Base-by-base conservation (phyloP, 2,888 invertebrate species). In the Nomada hirtipes region DNA sequence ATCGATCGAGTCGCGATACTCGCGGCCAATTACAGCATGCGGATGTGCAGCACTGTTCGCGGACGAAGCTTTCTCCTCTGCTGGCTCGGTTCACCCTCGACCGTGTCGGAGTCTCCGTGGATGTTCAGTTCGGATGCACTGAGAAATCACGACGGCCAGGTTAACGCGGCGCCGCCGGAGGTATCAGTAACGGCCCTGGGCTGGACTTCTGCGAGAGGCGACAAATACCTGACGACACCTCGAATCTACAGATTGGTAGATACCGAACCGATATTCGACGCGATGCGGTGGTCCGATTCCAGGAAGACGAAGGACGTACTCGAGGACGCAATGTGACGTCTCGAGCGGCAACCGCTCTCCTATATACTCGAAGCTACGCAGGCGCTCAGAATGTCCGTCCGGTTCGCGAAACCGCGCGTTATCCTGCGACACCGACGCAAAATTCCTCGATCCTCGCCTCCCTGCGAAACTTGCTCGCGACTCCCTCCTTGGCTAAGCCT, bases 251-350 rank as follows among this genome's bases (percentile, higher is more conserved):
- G 42, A 47, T 18, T 2, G 26, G 9, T 13, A 11, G 75, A 26
- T 44, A 52, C 26, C 70, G 63, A 26, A 18, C 13, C 53, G 68
- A 68, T 64, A 29, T 70, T 64, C n/a, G 13, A 13, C 57, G 20
- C 60, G 60, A 47, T 50, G 57, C 70, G 70, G 71, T 52, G 29
- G 23, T 20, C 57, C 23, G 29, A 15, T 76, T 26, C 52, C 60
- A 52, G 68, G 59, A 80, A 75, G 76, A 76, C 78, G 76, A 82
- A 76, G 83, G 77, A 74, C 71, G 76, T 79, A 59, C 80, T 86
- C 84, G 84, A 82, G 86, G 68, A 83, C 78, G 84, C 86, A 85
- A 88, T 88, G 86, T 86, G 86, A 82, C 78, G 86, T 60, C 76
- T 76, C 79, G 81, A 76, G 70, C 77, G 67, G 73, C 67, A 44